phyloP scores from a whole-genome alignment of 2,113 vertebrate genomes.

The Nannobrachium achirus region DNA sequence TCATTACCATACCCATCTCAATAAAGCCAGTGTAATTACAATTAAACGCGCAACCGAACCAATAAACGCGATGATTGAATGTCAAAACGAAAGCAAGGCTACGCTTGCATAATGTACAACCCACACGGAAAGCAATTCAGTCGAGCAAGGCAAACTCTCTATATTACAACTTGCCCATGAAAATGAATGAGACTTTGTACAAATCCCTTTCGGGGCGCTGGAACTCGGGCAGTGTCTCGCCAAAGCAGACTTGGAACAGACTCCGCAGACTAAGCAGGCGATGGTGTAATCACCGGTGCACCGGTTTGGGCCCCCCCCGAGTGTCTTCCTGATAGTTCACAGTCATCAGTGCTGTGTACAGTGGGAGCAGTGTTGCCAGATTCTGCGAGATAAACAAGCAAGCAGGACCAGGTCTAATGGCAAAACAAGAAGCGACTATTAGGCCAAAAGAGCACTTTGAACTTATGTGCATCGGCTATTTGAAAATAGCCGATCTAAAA shows the following conservation, averaged over 20 bases:
- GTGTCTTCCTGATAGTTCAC: slow-evolving; percentile 54
- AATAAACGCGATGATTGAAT: slow-evolving; percentile 4
- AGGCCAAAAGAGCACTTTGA: not conserved
- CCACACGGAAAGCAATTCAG: not conserved
- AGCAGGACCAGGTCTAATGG: too few species aligned
- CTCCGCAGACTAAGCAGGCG: slow-evolving; percentile 32
- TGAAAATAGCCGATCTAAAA: too few species aligned
- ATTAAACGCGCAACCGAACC: slow-evolving; percentile 15
- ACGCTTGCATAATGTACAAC: too few species aligned
- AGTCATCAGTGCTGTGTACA: not conserved
- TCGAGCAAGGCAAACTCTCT: not conserved
- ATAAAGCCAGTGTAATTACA: not conserved
- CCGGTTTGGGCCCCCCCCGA: slow-evolving; percentile 48
- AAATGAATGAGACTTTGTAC: not conserved
- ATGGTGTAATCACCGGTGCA: slow-evolving; percentile 66
- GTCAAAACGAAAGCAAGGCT: not conserved
- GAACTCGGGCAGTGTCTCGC: too few species aligned
- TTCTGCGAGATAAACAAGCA: not conserved
- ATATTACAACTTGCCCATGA: not conserved
- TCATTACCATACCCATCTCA: not conserved
- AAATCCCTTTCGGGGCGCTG: slow-evolving; percentile 9
- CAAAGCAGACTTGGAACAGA: too few species aligned
- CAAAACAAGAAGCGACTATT: not conserved
- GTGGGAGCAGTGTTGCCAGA: slow-evolving; percentile 1
- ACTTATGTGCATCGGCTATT: too few species aligned